Base-by-base conservation (phyloP, 2,113 vertebrate species). In the Oxyruncus cristatus region DNA sequence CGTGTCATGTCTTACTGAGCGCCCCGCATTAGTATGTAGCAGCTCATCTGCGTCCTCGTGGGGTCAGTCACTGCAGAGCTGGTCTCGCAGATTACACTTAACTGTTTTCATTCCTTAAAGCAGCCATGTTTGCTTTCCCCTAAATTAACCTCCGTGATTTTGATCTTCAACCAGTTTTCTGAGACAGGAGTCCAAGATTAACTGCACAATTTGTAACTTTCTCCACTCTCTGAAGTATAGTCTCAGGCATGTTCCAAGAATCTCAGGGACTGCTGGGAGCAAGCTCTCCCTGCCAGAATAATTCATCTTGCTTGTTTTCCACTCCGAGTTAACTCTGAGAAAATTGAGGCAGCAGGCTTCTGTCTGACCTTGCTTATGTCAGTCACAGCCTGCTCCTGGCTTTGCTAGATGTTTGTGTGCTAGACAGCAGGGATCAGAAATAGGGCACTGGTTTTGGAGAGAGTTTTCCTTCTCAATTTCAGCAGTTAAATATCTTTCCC, bases 301-400 rank as follows among this genome's bases (percentile, higher is more conserved):
- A 82, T 95, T 93, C 8, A 58, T 95, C 50, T 76, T 86, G 39
- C 94, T 83, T 94, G 59, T 93, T 95, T 96, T 95, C 63, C 33
- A 52, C 72, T 67, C 59, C 0, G 8, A 76, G 23, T 71, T 94
- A 70, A 56, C 83, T 66, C 63, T 88, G 91, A 89, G 83, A 94
- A 95, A 92, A 65, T 55, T 93, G 90, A 88, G 90, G 66, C 82
- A 90, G 78, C 49, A 20, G 6, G 86, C 95, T 94, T 96, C 93
- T 93, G 86, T 93, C 86, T 91, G 86, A 88, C 83, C 75, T 88
- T 41, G 85, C 63, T 68, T 68, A 5, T 59, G 72, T 92, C 86
- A 91, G 68, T 93, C 76, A 74, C 65, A 89, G 68, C 47, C 75
- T 88, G 61, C 80, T 93, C 23, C 68, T 95, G 79, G 59, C 76